Evolutionary conservation across 2,113 vertebrate species (phyloP).

Genomic region (Heterocephalus glaber): DNA sequence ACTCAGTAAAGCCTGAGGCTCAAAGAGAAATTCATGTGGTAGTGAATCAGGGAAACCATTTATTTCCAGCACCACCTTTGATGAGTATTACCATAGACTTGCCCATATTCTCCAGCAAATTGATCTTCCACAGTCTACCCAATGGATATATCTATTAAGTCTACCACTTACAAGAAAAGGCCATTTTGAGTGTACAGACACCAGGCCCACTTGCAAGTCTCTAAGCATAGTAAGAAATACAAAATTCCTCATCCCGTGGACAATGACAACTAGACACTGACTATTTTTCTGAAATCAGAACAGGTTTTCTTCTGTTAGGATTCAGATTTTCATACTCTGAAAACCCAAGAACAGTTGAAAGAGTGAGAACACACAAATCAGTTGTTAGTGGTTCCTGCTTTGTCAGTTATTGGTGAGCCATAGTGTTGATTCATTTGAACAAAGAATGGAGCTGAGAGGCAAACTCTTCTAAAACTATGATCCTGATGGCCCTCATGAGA

Average conservation of each 20-base stretch:
- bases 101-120: neutral
- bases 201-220: neutral
- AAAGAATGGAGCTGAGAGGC: rapidly evolving
- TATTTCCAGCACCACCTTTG: too few relatives aligned
- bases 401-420: neutral
- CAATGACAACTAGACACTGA: neutral
- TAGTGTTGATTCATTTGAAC: rapidly evolving
- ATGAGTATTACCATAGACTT: too few relatives aligned
- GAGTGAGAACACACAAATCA: rapidly evolving
- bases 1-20: neutral
- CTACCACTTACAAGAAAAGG: rapidly evolving
- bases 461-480: rapidly evolving
- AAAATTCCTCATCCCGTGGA: neutral
- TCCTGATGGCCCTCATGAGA: neutral
- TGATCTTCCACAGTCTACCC: rapidly evolving
- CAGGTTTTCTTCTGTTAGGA: neutral
- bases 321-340: neutral
- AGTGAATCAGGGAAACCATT: rapidly evolving
- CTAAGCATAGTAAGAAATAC: neutral
- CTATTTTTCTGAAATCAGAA: neutral
- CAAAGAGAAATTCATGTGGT: too few relatives aligned
- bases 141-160: rapidly evolving
- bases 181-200: rapidly evolving
- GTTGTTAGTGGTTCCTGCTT: rapidly evolving
- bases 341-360: neutral